Conservation (phyloP, 2,888 invertebrate genomes). For the Xestia c-nigrum region DNA sequence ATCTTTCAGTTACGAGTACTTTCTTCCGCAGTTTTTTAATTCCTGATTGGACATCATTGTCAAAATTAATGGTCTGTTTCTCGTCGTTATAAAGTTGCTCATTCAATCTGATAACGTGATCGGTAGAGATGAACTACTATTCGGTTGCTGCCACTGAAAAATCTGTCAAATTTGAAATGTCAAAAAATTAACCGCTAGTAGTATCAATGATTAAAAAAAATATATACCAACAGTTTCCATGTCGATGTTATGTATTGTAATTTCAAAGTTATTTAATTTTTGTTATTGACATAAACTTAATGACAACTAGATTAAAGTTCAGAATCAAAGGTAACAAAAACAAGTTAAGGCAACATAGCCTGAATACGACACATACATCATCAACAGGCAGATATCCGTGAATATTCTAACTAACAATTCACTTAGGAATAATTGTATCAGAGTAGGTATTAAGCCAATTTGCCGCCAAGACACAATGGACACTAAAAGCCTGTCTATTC, state of each 20-base stretch:
- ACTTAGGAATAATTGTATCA: background rate
- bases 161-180: background rate
- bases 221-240: background rate
- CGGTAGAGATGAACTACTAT: background rate
- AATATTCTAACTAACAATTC: background rate
- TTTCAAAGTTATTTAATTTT: background rate
- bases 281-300: background rate
- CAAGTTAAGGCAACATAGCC: background rate
- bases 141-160: background rate
- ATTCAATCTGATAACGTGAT: too few relatives aligned
- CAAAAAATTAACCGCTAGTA: background rate
- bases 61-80: background rate
- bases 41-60: background rate
- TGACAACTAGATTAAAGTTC: background rate
- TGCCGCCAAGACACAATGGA: conserved; percentile 17
- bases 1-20: background rate
- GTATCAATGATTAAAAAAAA: background rate
- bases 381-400: background rate
- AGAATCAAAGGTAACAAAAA: background rate
- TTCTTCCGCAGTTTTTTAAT: background rate
- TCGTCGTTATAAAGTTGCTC: background rate
- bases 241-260: background rate
- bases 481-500: conserved; percentile 26
- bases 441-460: conserved; percentile 13
- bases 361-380: background rate